These are phyloP conservation scores for Micrastur ruficollis DNA, from an alignment of 2,797 vertebrate genomes.

Conservation along the genomic window DNA sequence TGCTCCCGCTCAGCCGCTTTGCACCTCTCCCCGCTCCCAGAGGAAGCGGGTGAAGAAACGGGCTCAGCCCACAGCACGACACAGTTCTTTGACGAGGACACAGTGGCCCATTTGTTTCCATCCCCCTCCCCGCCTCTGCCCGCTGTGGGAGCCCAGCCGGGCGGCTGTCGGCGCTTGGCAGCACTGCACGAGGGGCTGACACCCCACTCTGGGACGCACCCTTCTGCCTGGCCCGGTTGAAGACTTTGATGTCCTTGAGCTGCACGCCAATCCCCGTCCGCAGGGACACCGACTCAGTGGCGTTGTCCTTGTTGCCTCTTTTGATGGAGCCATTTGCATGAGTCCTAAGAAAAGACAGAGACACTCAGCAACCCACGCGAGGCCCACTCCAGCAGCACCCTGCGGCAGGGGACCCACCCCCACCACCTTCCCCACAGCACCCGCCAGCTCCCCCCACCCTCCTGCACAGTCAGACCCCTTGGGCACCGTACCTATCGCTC, in stretches of 20 bases:
- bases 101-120: accelerated
- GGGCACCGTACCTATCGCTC: conserved; percentile 85
- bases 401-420: accelerated
- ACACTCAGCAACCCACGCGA: accelerated
- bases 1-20: accelerated
- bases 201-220: conserved; percentile 59
- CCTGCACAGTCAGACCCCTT: accelerated
- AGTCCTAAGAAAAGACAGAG: conserved; percentile 74
- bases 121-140: neutral
- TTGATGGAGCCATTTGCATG: conserved; percentile 98
- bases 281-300: conserved; percentile 90
- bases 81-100: accelerated
- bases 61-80: accelerated
- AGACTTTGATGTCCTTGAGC: conserved; percentile 98
- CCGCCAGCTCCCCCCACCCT: neutral
- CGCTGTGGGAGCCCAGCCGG: neutral
- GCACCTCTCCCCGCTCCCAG: accelerated
- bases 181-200: neutral
- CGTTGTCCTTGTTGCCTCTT: conserved; percentile 93
- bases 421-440: neutral
- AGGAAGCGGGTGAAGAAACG: neutral
- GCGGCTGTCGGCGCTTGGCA: accelerated
- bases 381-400: neutral
- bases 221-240: conserved; percentile 92
- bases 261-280: conserved; percentile 93